Evolutionary conservation across 2,113 vertebrate genomes (phyloP), one percentile per base, ranked within the genome.

Genomic region (Ptilonorhynchus violaceus): DNA sequence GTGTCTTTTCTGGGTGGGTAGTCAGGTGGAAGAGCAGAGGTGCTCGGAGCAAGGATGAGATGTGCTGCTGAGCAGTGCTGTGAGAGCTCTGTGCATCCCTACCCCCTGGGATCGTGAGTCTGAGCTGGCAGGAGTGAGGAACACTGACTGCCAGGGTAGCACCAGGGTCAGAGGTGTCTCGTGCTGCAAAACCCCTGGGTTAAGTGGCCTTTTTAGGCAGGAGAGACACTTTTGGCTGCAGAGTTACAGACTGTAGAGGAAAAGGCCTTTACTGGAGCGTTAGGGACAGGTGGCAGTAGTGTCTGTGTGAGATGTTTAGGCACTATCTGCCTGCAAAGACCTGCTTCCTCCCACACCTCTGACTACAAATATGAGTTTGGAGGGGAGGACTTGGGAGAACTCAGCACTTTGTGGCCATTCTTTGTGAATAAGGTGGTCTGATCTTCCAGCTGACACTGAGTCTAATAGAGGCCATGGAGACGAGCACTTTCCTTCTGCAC

Each of bases 41-140:
- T 64, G 20, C 41, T 90, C 13, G 13, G 24, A 50, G 28, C 7
- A 18, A 69, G 74, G 88, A 39, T 19, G 55, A 28, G n/a, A 70
- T 15, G 24, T 31, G 31, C 53, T 86, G 44, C 27, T 24, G 37
- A 44, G 63, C 58, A 41, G 33, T 2, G n/a, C 24, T 41, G 44
- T 35, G 63, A 21, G 68, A 42, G 31, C 0, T 1, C 18, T 33
- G 44, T 21, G 62, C 15, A 4, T 56, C 3, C 3, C 25, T 55
- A 19, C 30, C 10, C 60, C 53, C 0, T 39, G 1, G 18, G 35
- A 49, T 49, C 1, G 1, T 16, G 2, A 0, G 1, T 46, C 31
- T 41, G 46, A 58, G 64, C 63, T 24, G 47, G n/a, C 42, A 75
- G 30, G 22, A 62, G 28, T 22, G 27, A 76, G 53, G 6, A 75